Evolutionary conservation across 2,113 vertebrate species (phyloP).

Genomic region (Forbesichthys papilliferus): DNA sequence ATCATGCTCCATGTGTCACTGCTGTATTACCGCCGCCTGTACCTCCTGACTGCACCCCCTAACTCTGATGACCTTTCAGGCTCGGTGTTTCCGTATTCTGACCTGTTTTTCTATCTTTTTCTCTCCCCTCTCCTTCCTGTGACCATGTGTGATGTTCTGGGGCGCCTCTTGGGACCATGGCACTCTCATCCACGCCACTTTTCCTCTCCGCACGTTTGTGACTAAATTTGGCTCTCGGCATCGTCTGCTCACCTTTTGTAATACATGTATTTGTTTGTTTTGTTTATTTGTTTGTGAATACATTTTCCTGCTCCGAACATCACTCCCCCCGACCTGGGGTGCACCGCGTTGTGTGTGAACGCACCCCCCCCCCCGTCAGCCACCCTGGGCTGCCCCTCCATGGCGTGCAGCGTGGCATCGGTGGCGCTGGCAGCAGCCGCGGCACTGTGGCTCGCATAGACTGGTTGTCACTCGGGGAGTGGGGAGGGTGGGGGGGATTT

Average conservation of each 20-base stretch:
- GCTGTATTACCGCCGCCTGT: slow-evolving; percentile 64
- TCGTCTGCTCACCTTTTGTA: no score
- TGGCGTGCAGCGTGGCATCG: slow-evolving; percentile 86
- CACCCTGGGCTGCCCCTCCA: slow-evolving; percentile 85
- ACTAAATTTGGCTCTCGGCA: slow-evolving; percentile 12
- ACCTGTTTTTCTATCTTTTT: slow-evolving; percentile 82
- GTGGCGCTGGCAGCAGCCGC: slow-evolving; percentile 87
- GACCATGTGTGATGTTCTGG: slow-evolving; percentile 70
- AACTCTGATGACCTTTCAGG: slow-evolving; percentile 82
- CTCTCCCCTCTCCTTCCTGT: slow-evolving; percentile 60
- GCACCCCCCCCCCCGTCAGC: slow-evolving; percentile 69
- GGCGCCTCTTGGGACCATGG: slow-evolving; percentile 74
- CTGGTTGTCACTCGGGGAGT: slow-evolving; percentile 63
- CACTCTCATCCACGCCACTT: slow-evolving; percentile 68
- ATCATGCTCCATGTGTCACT: slow-evolving; percentile 44
- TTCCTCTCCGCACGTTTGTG: slow-evolving; percentile 21
- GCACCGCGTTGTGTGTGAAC: slow-evolving; percentile 21
- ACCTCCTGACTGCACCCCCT: slow-evolving; percentile 77
- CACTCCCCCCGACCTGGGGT: slow-evolving; percentile 35
- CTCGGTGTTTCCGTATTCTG: slow-evolving; percentile 90
- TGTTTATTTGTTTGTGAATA: slow-evolving; percentile 21
- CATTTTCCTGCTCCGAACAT: slow-evolving; percentile 16
- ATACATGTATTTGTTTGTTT: background rate
- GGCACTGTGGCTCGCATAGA: slow-evolving; percentile 91
- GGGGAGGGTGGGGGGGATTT: slow-evolving; percentile 50